A percentile compares a stretch with the other conserved stretches of the same genome.
These are phyloP conservation scores for Phalacrocorax brasilianus DNA, from an alignment of 2,113 vertebrate species.

Conservation along the genomic window DNA sequence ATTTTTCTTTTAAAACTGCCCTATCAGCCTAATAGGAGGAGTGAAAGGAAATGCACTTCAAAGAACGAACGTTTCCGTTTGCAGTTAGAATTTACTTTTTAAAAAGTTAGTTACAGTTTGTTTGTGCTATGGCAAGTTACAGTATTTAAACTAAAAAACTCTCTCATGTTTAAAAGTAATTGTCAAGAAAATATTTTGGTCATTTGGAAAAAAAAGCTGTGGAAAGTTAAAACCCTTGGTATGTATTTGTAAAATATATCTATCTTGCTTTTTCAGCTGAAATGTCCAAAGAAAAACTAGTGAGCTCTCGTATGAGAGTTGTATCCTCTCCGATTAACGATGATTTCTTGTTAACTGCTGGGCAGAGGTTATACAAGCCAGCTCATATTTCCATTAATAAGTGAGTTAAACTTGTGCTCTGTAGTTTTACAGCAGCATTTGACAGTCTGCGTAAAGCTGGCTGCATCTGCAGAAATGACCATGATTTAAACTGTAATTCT, in stretches of 20 bases:
- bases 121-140: neutral
- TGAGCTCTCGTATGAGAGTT: neutral
- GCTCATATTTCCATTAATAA: neutral
- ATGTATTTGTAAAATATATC: neutral
- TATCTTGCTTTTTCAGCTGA: neutral
- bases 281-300: neutral
- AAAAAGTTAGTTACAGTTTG: neutral
- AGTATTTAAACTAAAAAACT: neutral
- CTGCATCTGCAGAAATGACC: neutral
- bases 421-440: neutral
- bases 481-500: neutral
- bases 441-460: neutral
- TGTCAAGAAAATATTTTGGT: neutral
- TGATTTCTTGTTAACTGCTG: neutral
- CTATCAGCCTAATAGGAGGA: neutral
- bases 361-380: neutral
- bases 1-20: neutral
- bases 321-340: neutral
- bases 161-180: neutral
- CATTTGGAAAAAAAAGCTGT: neutral
- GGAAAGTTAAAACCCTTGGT: neutral
- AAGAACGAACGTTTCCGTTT: neutral
- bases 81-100: neutral
- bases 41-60: neutral
- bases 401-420: neutral